A percentile compares a stretch with the other conserved stretches of the same genome.
Evolutionary conservation across 1,140 invertebrate species (phyloP).

Genomic region (Aporrectodea caliginosa): DNA sequence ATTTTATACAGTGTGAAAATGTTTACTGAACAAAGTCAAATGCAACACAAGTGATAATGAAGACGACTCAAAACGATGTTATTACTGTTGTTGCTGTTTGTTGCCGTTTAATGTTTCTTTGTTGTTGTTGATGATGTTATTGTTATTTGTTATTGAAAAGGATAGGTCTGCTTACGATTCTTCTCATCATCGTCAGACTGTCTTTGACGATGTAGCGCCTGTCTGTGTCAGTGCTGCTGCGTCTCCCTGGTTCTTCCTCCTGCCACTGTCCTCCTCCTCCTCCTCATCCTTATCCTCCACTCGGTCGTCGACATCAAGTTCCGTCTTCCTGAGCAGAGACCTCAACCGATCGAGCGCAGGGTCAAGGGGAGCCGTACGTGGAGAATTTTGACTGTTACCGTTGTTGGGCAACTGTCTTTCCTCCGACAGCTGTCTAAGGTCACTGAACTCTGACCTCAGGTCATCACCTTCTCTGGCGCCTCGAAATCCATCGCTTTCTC

Average conservation of each 20-base stretch:
- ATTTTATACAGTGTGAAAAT: not conserved
- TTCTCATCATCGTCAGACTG: not conserved
- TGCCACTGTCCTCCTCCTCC: no score
- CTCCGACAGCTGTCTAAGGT: not conserved
- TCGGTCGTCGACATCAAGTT: not conserved
- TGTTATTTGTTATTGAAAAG: not conserved
- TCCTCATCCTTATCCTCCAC: no score
- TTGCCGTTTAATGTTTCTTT: no score
- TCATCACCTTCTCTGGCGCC: not conserved
- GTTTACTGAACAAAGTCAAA: not conserved
- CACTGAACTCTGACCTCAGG: not conserved
- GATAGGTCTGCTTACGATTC: not conserved
- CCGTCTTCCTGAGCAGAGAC: not conserved
- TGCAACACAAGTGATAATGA: no score
- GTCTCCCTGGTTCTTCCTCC: not conserved
- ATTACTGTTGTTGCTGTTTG: not conserved
- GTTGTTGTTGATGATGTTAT: not conserved
- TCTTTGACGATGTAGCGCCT: not conserved
- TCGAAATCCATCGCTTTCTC: not conserved
- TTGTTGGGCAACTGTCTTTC: no score
- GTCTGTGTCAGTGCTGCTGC: no score
- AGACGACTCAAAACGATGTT: no score
- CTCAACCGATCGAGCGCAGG: no score
- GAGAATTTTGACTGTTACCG: no score
- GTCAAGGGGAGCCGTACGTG: no score